These are phyloP conservation scores for Schizothorax lantsangensis DNA, from an alignment of 2,797 vertebrate genomes.

Conservation along the genomic window DNA sequence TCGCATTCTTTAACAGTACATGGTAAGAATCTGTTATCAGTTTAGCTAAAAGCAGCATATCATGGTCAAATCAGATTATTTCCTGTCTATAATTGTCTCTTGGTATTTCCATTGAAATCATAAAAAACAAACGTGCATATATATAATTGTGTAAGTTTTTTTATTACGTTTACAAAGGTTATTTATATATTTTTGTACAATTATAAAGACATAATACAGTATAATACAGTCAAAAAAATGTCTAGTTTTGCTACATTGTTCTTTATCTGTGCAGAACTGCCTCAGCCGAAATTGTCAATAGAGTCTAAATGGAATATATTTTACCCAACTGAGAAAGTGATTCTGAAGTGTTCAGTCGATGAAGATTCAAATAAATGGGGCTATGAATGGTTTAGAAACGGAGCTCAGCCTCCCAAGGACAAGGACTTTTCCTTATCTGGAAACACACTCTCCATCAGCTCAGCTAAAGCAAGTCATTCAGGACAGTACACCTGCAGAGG, in stretches of 20 bases:
- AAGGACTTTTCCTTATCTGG: neutral
- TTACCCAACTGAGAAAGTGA: constrained; percentile 50
- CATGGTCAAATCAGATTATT: no score
- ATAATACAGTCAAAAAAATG: neutral
- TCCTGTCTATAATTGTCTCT: no score
- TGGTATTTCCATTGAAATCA: no score
- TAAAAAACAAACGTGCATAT: no score
- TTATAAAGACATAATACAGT: no score
- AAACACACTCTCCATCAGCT: constrained; percentile 16
- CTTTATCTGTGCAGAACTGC: neutral
- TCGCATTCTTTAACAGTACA: neutral
- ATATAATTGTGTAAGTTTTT: no score
- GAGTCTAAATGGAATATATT: constrained; percentile 19
- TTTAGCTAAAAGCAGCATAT: neutral
- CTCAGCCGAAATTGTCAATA: neutral
- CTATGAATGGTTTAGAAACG: constrained; percentile 22
- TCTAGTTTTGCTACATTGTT: neutral
- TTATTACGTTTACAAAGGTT: no score
- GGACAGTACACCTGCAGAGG: constrained; percentile 12
- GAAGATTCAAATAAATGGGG: constrained; percentile 24
- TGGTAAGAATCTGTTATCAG: constrained; percentile 51
- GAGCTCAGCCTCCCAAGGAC: rapidly evolving
- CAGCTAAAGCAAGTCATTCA: neutral
- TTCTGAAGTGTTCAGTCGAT: constrained; percentile 34
- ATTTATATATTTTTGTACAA: no score